Evolutionary conservation across 2,797 vertebrate species (phyloP), one percentile per base, ranked within the genome.

Genomic region (Coendou prehensilis): DNA sequence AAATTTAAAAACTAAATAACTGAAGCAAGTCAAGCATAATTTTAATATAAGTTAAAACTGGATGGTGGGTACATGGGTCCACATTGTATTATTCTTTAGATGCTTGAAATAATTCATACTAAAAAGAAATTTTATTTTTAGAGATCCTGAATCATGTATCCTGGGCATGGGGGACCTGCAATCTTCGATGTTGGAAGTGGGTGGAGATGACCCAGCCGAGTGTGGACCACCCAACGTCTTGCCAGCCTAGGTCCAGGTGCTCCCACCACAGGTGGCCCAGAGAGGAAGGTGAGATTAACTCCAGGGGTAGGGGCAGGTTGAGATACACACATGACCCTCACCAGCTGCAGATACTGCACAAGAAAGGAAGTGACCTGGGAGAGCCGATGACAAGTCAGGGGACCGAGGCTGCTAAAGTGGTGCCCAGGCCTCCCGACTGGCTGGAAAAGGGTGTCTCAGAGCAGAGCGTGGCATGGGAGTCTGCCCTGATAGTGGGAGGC

Each of bases 41-140:
- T 93, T 76, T 89, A 81, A 73, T 92, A 2, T 18, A 63, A 91
- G 54, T 81, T 76, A 59, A 95, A 95, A 76, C 30, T 83, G 30
- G 23, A 30, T 82, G 22, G 22, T 37, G 28, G 45, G 15, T 84
- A 80, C 28, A 6, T 41, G 50, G 64, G 20, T 84, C 41, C 94
- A 94, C 45, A 52, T 79, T 57, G 30, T 33, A 20, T 89, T 88
- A 56, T 76, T 83, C 52, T 86, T 95, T 64, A 54, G n/a, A 78
- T 85, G 20, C 78, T 79, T 71, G 69, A 63, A 93, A 88, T 47
- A 88, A 95, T 78, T 93, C 5, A 33, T 54, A 94, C 91, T 57
- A 57, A 85, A 80, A 95, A 88, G 41, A 52, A 87, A 79, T 28
- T 26, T 1, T 23, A 22, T 69, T 75, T 84, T 64, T 11, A 10